Evolutionary conservation across 2,888 invertebrate genomes (phyloP), one percentile per base, ranked within the genome.

Genomic region (Melipona beecheii): DNA sequence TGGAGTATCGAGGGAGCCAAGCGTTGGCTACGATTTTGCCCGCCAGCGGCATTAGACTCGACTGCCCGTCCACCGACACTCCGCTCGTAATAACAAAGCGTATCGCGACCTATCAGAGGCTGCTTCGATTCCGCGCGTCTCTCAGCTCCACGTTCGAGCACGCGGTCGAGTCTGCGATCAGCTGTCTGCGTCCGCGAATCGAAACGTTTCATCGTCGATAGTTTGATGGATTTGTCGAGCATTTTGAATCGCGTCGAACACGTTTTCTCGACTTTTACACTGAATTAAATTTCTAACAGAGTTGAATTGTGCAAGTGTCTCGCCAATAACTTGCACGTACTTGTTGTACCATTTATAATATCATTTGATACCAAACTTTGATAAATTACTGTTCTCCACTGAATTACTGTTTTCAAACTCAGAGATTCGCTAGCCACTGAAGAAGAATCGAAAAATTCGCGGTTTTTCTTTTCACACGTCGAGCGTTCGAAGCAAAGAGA

Each of bases 1-100:
- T 87, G 82, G 85, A 91, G 86, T 92, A 92, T 89, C 87, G 85
- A 81, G 80, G 83, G 87, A 85, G 84, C 85, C 64, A 78, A 75
- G 80, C 79, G 82, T 70, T 43, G 78, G 75, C 81, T 69, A 84
- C 84, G 87, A 85, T 74, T 87, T 80, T 84, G 87, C 87, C 79
- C 71, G 83, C 76, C 75, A 73, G 80, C 86, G 79, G 78, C 86
- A 86, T 88, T 88, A 87, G 82, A 72, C 86, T 75, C 89, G 89
- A 78, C 87, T 86, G 85, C 76, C 83, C 86, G 87, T 81, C 87
- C 84, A 77, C 84, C 73, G 70, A 79, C 43, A 43, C 83, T 84
- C 43, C 86, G 80, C 31, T 82, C 86, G 83, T 83, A 89, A 90
- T 84, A 86, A 90, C 87, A 91, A 89, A 90, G 82, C 90, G 87